Base-by-base conservation (phyloP, 2,888 invertebrate genomes). In the Sialis lutaria region DNA sequence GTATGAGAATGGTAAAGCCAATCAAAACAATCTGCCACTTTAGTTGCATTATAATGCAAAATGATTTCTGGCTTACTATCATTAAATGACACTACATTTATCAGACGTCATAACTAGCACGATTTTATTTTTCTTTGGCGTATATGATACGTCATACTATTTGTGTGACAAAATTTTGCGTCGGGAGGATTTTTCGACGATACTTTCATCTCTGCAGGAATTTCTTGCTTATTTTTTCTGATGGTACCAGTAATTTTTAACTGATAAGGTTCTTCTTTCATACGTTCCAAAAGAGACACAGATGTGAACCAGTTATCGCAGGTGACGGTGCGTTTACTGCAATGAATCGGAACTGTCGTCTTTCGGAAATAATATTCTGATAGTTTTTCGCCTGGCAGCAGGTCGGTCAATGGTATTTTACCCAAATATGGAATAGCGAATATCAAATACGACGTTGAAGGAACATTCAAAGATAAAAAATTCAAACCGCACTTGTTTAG, bases 401-500 rank as follows among this genome's bases (percentile, higher is more conserved):
- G 2, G 4, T 22, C 22, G 4, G 22, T 22, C 22, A 22, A 22
- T 22, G 22, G 22, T 22, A 22, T 22, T 22, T 51, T 57, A 48
- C 58, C 60, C 6, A 58, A 34, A 52, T 62, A 62, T 40, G 60
- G 60, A 44, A 54, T 56, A 22, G 55, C 57, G 53, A 56, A 55
- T 30, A 60, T 40, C 55, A 63, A 54, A 50, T 62, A 60, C 22
- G 50, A 53, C 33, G 60, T 60, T 13, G 45, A 50, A 45, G 57
- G 56, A 52, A 63, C 61, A 40, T 58, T 58, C 44, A 61, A 46
- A 50, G 56, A 55, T 44, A 55, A 47, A 12, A 63, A 54, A 54
- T 63, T 62, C 22, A 62, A 48, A 7, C 60, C 62, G 51, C 61
- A 61, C 49, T 57, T 59, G 57, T 50, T 61, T 60, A 6, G 53